Percentiles rank a stretch among this genome's conserved stretches.
Evolutionary conservation across 2,888 invertebrate genomes (phyloP).

Genomic region (Bembecia ichneumoniformis): DNA sequence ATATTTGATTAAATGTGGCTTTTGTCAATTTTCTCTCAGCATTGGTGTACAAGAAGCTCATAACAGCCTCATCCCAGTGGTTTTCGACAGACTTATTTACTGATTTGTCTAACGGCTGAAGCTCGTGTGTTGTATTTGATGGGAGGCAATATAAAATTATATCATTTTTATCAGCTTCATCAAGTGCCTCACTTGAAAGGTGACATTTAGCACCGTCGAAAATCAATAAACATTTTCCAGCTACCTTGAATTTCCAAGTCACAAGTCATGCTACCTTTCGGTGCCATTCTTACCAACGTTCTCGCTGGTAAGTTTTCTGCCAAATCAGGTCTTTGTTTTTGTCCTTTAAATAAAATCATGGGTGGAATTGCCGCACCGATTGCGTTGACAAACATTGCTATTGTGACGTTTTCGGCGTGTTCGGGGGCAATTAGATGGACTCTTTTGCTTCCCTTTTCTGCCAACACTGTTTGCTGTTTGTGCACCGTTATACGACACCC

Average conservation of each 20-base stretch:
- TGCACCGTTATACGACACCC: conserved; percentile 6
- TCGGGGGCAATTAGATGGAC: conserved; percentile 8
- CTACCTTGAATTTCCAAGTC: not conserved
- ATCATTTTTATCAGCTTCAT: conserved; percentile 2
- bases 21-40: not conserved
- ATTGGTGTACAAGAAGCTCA: not conserved
- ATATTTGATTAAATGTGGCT: not conserved
- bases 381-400: conserved; percentile 8
- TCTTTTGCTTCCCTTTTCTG: conserved; percentile 6
- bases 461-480: conserved; percentile 6
- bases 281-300: conserved; percentile 2
- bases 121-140: not conserved
- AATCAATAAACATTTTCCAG: conserved; percentile 3
- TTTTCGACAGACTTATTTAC: not conserved
- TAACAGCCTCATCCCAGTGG: not conserved
- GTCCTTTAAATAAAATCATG: conserved; percentile 8
- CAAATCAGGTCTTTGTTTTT: conserved; percentile 5
- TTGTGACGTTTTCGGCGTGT: conserved; percentile 11
- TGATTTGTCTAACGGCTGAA: not conserved
- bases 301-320: conserved; percentile 11
- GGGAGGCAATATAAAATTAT: conserved; percentile 2
- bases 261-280: conserved; percentile 7
- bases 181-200: not conserved
- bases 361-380: conserved; percentile 7
- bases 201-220: conserved; percentile 5